A percentile compares a stretch with the other conserved stretches of the same genome.
Evolutionary conservation across 2,888 invertebrate genomes (phyloP).

Genomic region (Tetanocera ferruginea): DNA sequence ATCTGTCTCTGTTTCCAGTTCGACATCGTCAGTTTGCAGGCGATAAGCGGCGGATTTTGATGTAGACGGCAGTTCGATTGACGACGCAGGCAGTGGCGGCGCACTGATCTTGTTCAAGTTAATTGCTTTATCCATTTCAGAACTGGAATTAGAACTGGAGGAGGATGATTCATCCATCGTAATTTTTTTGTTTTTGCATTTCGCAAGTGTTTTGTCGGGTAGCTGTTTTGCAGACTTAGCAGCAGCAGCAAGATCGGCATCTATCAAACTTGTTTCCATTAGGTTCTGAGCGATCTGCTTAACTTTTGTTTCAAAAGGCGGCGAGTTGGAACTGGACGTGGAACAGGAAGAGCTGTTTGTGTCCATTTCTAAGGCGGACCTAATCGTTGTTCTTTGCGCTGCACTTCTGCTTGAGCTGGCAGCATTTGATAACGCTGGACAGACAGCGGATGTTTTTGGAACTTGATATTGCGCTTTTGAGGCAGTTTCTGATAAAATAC

Average conservation of each 20-base stretch:
- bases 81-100: slow-evolving; percentile 41
- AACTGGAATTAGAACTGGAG: slow-evolving; percentile 31
- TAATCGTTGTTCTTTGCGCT: background rate
- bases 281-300: slow-evolving; percentile 64
- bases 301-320: slow-evolving; percentile 61
- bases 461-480: background rate
- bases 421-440: background rate
- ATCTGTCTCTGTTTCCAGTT: slow-evolving; percentile 37
- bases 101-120: background rate
- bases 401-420: background rate
- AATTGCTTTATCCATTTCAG: slow-evolving; percentile 42
- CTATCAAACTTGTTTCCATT: slow-evolving; percentile 63
- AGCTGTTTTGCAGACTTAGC: background rate
- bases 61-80: slow-evolving; percentile 33
- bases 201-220: background rate
- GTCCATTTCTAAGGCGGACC: background rate
- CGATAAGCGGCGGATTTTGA: slow-evolving; percentile 25
- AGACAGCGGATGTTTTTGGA: background rate
- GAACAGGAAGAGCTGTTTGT: background rate
- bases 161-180: slow-evolving; percentile 37
- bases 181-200: slow-evolving; percentile 15
- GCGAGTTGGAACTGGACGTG: slow-evolving; percentile 2
- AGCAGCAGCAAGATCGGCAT: slow-evolving; percentile 40
- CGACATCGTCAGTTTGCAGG: background rate
- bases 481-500: slow-evolving; percentile 16